phyloP scores from a whole-genome alignment of 2,113 vertebrate genomes.

The Halichoerus grypus region DNA sequence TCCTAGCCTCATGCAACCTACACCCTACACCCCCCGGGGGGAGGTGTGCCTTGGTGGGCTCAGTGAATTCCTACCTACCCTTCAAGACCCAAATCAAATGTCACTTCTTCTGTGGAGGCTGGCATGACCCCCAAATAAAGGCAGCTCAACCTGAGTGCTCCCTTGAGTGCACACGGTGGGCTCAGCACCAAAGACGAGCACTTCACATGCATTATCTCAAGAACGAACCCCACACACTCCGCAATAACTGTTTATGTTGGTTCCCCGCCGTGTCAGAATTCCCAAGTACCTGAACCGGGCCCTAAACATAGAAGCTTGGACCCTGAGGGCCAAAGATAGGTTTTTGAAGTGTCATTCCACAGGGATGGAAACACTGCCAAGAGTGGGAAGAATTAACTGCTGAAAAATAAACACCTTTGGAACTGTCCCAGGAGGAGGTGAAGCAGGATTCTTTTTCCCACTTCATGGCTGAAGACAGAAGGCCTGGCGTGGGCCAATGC shows the following conservation, averaged over 20 bases:
- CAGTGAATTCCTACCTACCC: not conserved
- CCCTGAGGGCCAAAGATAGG: not conserved
- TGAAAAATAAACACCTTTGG: not conserved
- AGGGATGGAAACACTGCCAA: slow-evolving; percentile 4
- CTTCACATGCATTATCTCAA: not conserved
- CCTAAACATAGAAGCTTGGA: not conserved
- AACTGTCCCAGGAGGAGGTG: not conserved
- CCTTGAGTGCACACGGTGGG: no score
- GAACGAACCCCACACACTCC: not conserved
- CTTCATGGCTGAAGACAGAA: not conserved
- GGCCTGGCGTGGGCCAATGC: not conserved
- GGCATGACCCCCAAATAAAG: not conserved
- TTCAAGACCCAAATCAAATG: not conserved
- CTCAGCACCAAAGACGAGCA: not conserved
- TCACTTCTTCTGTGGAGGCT: not conserved
- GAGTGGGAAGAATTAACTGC: not conserved
- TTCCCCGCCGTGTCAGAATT: not conserved
- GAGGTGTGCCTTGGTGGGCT: not conserved
- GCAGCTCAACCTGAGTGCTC: not conserved
- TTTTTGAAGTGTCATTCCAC: slow-evolving; percentile 20
- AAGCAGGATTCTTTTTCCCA: not conserved
- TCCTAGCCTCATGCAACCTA: not conserved
- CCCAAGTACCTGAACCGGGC: not conserved
- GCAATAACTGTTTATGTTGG: not conserved
- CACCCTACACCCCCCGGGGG: not conserved